Conservation (phyloP, 2,797 vertebrate genomes). For the Chelon auratus region DNA sequence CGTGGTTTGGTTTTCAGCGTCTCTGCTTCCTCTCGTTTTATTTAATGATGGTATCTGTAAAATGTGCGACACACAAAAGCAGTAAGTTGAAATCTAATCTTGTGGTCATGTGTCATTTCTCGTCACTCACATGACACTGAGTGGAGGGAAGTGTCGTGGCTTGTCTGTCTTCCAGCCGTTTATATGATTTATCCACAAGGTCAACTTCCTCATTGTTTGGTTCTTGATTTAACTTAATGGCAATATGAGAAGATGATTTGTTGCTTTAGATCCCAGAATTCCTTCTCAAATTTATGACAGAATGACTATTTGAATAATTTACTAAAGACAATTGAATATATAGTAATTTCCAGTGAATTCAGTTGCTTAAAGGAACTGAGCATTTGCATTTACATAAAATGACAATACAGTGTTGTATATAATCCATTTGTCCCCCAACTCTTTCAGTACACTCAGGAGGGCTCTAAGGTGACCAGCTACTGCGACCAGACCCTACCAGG, state of each 20-base stretch:
- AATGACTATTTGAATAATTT: neutral
- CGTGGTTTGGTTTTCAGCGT: neutral
- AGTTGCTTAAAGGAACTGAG: neutral
- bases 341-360: neutral
- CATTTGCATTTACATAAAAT: neutral
- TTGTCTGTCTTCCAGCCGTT: neutral
- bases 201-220: slow-evolving; percentile 50
- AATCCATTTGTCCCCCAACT: neutral
- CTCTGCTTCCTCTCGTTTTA: slow-evolving; percentile 21
- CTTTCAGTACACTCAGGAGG: slow-evolving; percentile 88
- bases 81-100: neutral
- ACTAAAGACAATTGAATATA: neutral
- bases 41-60: neutral
- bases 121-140: slow-evolving; percentile 48
- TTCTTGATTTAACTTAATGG: neutral
- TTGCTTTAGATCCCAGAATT: neutral
- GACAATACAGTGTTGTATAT: neutral
- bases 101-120: neutral
- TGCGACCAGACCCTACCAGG: slow-evolving; percentile 94
- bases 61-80: neutral
- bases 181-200: neutral
- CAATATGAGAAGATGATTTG: neutral
- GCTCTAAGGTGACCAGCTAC: slow-evolving; percentile 87
- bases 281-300: neutral
- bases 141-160: slow-evolving; percentile 18